phyloP scores from a whole-genome alignment of 2,113 vertebrate species.

The Eulacestoma nigropectus region DNA sequence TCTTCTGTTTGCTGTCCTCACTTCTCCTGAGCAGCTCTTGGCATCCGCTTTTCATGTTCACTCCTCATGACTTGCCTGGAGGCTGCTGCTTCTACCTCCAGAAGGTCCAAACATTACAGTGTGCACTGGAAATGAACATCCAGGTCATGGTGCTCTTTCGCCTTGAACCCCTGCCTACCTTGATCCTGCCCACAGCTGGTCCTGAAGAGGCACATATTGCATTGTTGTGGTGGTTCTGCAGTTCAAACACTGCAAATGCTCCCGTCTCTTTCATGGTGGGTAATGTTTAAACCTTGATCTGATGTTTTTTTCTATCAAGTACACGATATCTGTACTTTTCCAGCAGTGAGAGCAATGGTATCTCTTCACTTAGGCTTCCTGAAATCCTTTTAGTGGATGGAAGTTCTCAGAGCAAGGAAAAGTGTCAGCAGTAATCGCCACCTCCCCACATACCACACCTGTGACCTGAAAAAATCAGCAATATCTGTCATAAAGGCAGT shows the following conservation, averaged over 20 bases:
- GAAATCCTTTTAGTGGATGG: background rate
- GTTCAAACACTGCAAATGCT: background rate
- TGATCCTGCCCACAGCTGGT: background rate
- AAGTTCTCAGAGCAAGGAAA: background rate
- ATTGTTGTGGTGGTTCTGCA: background rate
- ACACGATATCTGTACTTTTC: background rate
- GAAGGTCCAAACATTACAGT: background rate
- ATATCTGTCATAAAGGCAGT: background rate
- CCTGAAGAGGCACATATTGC: background rate
- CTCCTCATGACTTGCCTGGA: background rate
- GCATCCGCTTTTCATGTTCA: background rate
- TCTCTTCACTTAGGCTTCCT: background rate
- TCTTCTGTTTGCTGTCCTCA: background rate
- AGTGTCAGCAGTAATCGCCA: background rate
- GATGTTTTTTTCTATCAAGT: rapidly evolving
- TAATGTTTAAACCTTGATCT: background rate
- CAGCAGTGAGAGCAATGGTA: background rate
- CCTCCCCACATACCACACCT: background rate
- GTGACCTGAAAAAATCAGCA: background rate
- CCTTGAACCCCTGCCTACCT: background rate
- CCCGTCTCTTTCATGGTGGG: background rate
- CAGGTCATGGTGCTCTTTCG: background rate
- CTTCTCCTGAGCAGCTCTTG: background rate
- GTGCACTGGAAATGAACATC: background rate
- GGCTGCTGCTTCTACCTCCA: background rate